Percentiles rank a stretch among this genome's conserved stretches.
These are phyloP conservation scores for Rana temporaria DNA, from an alignment of 2,113 vertebrate species.

Conservation along the genomic window DNA sequence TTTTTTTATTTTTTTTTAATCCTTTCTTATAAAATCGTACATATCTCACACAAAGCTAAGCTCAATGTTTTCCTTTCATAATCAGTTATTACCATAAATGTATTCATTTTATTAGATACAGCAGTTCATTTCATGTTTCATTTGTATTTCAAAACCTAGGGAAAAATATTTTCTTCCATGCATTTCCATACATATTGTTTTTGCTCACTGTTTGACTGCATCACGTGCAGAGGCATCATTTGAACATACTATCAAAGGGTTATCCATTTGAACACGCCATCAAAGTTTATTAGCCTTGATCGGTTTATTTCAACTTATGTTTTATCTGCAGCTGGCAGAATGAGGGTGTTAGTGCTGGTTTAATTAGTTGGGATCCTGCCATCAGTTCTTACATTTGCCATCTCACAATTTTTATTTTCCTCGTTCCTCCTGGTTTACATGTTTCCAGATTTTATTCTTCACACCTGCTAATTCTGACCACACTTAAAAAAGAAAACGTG, in stretches of 20 bases:
- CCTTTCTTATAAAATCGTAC: too few species aligned
- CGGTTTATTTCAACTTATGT: constrained; percentile 44
- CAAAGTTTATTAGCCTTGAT: constrained; percentile 51
- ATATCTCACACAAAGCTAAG: too few species aligned
- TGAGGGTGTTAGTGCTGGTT: constrained; percentile 22
- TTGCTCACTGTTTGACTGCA: neutral
- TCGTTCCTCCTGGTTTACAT: neutral
- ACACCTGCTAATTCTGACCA: neutral
- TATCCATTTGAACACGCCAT: constrained; percentile 32
- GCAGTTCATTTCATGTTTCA: too few species aligned
- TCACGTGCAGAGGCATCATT: neutral
- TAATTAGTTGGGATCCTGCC: constrained; percentile 44
- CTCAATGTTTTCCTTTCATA: too few species aligned
- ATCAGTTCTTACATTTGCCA: neutral
- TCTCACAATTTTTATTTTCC: constrained; percentile 24
- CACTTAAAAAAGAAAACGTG: neutral
- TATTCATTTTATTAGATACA: too few species aligned
- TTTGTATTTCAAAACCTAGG: too few species aligned
- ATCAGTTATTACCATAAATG: too few species aligned
- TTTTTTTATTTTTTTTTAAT: too few species aligned
- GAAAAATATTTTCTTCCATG: too few species aligned
- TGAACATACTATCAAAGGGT: constrained; percentile 28
- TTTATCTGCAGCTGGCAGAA: constrained; percentile 46
- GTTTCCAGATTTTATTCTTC: constrained; percentile 11
- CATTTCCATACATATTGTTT: neutral